These are phyloP conservation scores for Apis cerana DNA, from an alignment of 1,140 invertebrate species.

Conservation along the genomic window DNA sequence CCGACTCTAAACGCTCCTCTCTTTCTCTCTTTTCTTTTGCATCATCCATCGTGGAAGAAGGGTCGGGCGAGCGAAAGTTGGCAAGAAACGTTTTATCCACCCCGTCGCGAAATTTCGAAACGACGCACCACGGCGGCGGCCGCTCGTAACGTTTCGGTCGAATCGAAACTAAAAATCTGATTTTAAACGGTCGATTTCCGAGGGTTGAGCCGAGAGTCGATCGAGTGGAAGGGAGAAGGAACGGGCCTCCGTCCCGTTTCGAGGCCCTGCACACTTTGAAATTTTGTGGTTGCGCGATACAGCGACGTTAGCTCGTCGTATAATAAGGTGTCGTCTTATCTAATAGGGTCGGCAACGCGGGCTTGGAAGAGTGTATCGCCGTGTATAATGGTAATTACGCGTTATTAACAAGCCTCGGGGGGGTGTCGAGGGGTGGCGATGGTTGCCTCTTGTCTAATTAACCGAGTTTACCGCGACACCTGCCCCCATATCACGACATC, in stretches of 20 bases:
- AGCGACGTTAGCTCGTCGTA: slow-evolving; percentile 78
- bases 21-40: background rate
- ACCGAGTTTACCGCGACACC: slow-evolving; percentile 82
- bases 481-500: slow-evolving; percentile 78
- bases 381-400: slow-evolving; percentile 82
- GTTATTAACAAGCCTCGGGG: slow-evolving; percentile 82
- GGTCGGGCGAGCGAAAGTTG: background rate
- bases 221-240: background rate
- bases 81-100: background rate
- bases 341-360: slow-evolving; percentile 78
- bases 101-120: background rate
- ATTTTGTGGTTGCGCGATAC: slow-evolving; percentile 72
- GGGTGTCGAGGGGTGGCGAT: slow-evolving; percentile 70
- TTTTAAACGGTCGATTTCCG: too few relatives aligned
- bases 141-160: too few relatives aligned
- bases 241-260: slow-evolving; percentile 24
- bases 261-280: slow-evolving; percentile 53
- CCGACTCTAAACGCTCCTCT: slow-evolving; percentile 20
- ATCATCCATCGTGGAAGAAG: too few relatives aligned
- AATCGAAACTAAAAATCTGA: too few relatives aligned
- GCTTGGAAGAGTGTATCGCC: slow-evolving; percentile 81
- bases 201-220: too few relatives aligned
- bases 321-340: slow-evolving; percentile 83
- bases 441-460: slow-evolving; percentile 82
- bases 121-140: background rate